Conservation (phyloP, 2,888 invertebrate species). For the Serripes groenlandicus region DNA sequence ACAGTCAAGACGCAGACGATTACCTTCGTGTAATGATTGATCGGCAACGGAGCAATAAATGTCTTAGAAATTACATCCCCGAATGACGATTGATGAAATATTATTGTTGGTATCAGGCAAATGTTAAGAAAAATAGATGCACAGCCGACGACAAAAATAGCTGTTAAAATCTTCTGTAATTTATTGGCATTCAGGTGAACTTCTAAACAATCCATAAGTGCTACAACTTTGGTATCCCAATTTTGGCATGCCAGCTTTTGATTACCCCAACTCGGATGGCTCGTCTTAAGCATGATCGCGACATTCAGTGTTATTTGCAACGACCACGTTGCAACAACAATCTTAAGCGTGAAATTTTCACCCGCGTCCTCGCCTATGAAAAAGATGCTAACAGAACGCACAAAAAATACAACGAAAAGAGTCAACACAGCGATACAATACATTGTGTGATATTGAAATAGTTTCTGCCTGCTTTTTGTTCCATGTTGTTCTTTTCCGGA, state of each 20-base stretch:
- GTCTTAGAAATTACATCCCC: not conserved
- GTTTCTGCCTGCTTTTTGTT: not conserved
- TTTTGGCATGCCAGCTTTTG: not conserved
- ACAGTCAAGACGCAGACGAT: not conserved
- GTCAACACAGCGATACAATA: not conserved
- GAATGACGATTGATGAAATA: not conserved
- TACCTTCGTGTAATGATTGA: not conserved
- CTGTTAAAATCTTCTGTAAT: not conserved
- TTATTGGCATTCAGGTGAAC: not conserved
- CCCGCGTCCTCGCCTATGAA: not conserved
- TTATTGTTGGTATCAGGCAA: not conserved
- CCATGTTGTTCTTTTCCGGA: not conserved
- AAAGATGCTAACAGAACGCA: not conserved
- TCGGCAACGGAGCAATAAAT: slow-evolving; percentile 1
- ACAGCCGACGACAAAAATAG: not conserved
- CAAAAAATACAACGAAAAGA: not conserved
- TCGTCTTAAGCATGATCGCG: slow-evolving; percentile 11
- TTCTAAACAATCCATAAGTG: not conserved
- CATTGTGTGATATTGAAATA: not conserved
- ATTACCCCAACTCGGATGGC: slow-evolving; percentile 19
- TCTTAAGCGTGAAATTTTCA: not conserved
- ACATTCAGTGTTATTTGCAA: slow-evolving; percentile 6
- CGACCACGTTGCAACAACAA: not conserved
- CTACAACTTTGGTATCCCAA: slow-evolving; percentile 11
- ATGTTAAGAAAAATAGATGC: not conserved